phyloP scores from a whole-genome alignment of 2,113 vertebrate genomes.

The Eubucco bourcierii region DNA sequence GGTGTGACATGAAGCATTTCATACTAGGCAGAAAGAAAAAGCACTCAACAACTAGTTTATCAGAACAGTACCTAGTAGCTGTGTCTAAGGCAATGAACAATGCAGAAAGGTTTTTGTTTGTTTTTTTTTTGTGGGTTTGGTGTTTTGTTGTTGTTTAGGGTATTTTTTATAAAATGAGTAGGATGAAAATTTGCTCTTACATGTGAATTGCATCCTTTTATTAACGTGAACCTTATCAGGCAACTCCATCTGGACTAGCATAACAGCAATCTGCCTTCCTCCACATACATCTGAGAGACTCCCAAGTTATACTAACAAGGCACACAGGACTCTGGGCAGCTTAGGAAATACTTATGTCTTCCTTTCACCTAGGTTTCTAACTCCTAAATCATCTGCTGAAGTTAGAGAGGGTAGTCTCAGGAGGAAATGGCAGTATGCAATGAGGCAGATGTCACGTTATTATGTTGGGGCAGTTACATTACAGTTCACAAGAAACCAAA shows the following conservation, averaged over 20 bases:
- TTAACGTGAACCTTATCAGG: background rate
- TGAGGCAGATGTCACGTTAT: accelerated
- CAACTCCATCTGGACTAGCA: background rate
- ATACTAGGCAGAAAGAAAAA: constrained; percentile 78
- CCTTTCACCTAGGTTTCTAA: background rate
- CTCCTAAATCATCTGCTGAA: background rate
- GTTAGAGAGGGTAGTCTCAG: background rate
- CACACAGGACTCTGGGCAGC: background rate
- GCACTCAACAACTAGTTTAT: background rate
- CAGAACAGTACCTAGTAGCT: background rate
- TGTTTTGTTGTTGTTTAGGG: background rate
- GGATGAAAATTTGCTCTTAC: background rate
- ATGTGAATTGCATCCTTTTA: background rate
- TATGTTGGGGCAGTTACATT: background rate
- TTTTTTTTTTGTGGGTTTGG: background rate
- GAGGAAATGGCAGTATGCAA: background rate
- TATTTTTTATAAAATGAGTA: background rate
- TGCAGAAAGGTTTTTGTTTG: background rate
- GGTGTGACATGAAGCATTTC: constrained; percentile 98
- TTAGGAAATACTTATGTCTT: background rate
- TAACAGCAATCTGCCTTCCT: background rate
- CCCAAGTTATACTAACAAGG: background rate
- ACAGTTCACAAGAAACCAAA: background rate
- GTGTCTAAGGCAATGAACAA: background rate
- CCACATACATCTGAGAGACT: background rate